These are phyloP conservation scores for Habroteleia sp. DNA, from an alignment of 2,888 invertebrate genomes.

Conservation along the genomic window DNA sequence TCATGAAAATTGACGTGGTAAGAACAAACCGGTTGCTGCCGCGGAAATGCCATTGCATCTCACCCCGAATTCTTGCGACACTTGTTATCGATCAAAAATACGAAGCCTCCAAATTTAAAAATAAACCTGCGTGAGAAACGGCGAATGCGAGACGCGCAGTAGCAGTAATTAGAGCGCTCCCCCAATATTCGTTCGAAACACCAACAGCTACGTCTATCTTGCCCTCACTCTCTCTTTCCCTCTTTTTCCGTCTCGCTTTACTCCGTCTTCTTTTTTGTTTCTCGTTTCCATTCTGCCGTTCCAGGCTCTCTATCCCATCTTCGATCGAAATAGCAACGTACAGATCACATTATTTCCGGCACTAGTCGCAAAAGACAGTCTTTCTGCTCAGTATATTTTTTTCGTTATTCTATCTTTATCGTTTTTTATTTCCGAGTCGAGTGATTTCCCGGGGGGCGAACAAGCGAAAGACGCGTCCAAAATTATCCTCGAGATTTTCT, in stretches of 20 bases:
- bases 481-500: conserved; percentile 50
- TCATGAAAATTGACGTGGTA: conserved; percentile 34
- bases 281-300: conserved; percentile 36
- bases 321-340: conserved; percentile 67
- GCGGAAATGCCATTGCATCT: conserved; percentile 52
- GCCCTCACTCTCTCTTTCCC: conserved; percentile 66
- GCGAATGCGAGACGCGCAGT: conserved; percentile 65
- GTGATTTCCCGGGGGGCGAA: conserved; percentile 58
- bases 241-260: conserved; percentile 61
- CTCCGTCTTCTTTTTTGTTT: conserved; percentile 65
- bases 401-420: conserved; percentile 1
- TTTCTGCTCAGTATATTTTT: background rate
- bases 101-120: conserved; percentile 63
- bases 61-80: conserved; percentile 59
- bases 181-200: conserved; percentile 62
- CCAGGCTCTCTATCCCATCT: conserved; percentile 36
- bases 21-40: conserved; percentile 24
- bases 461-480: conserved; percentile 28
- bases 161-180: conserved; percentile 63
- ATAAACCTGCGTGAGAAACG: conserved; percentile 65
- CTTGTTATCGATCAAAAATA: conserved; percentile 66
- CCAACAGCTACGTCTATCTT: conserved; percentile 67
- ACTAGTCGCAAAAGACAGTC: conserved; percentile 47
- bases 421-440: conserved; percentile 18
- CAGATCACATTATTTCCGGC: conserved; percentile 65